A percentile compares a stretch with the other conserved stretches of the same genome.
phyloP scores from a whole-genome alignment of 2,113 vertebrate species.

The Opisthocomus hoazin region DNA sequence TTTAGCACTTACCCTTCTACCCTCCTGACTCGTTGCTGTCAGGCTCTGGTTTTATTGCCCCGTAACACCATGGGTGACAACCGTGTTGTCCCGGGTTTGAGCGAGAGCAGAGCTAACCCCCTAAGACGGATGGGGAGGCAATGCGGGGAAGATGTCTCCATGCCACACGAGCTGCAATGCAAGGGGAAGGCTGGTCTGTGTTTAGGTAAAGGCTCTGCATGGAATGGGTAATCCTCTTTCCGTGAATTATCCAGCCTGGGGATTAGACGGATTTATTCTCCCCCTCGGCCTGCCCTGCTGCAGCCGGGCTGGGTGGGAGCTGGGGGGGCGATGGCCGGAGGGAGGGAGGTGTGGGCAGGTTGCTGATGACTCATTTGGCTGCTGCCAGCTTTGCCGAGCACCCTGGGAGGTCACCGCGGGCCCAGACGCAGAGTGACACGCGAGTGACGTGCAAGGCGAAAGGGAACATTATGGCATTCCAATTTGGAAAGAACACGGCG shows the following conservation, averaged over 20 bases:
- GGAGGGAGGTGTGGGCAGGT: background rate
- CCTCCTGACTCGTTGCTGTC: rapidly evolving
- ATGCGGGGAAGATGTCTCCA: rapidly evolving
- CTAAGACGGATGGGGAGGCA: background rate
- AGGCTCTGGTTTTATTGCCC: background rate
- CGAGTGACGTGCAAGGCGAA: background rate
- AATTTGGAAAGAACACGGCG: background rate
- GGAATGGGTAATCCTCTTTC: slow-evolving; percentile 95
- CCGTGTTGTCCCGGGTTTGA: background rate
- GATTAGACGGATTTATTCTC: slow-evolving; percentile 86
- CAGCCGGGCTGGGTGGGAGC: background rate
- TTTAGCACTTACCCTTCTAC: background rate
- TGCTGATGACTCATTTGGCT: slow-evolving; percentile 11
- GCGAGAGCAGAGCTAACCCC: background rate
- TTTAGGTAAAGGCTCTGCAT: slow-evolving; percentile 83
- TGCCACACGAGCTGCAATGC: background rate
- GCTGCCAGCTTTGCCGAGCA: background rate
- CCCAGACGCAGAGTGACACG: background rate
- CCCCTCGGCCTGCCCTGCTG: background rate
- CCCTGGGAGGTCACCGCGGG: background rate
- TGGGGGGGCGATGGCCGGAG: background rate
- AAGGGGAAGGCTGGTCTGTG: slow-evolving; percentile 77
- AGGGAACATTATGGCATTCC: background rate
- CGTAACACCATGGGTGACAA: background rate
- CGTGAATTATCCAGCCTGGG: slow-evolving; percentile 79